These are phyloP conservation scores for Lepidocyrtinus sp. DNA, from an alignment of 2,888 invertebrate genomes.

Conservation along the genomic window DNA sequence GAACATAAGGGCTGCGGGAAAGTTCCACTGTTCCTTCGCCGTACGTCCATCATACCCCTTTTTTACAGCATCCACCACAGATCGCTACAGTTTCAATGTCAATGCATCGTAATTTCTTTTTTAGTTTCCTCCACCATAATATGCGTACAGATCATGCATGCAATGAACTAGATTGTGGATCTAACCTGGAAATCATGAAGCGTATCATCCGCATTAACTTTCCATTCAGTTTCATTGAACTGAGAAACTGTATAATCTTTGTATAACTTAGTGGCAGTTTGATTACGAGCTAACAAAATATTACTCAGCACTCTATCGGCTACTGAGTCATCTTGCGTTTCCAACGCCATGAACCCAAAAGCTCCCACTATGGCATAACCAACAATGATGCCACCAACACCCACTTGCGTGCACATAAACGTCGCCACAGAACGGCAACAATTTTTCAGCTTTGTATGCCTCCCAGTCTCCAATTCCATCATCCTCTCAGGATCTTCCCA, in stretches of 20 bases:
- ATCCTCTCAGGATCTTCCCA: slow-evolving; percentile 63
- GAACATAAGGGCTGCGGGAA: slow-evolving; percentile 91
- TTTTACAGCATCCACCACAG: slow-evolving; percentile 79
- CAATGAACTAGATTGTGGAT: not conserved
- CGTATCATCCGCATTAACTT: slow-evolving; percentile 77
- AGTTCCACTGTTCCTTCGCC: slow-evolving; percentile 83
- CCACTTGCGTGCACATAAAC: slow-evolving; percentile 91
- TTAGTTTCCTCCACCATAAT: not conserved
- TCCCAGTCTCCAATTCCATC: slow-evolving; percentile 70
- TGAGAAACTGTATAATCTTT: slow-evolving; percentile 78
- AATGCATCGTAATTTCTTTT: too few species aligned
- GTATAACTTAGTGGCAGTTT: slow-evolving; percentile 78
- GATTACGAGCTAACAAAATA: slow-evolving; percentile 60
- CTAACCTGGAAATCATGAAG: slow-evolving; percentile 78
- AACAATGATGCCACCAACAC: slow-evolving; percentile 89
- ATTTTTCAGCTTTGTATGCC: slow-evolving; percentile 85
- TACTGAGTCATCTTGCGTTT: slow-evolving; percentile 76
- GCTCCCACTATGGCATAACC: slow-evolving; percentile 91
- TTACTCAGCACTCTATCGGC: slow-evolving; percentile 66
- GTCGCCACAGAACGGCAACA: slow-evolving; percentile 89
- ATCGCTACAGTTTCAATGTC: slow-evolving; percentile 73
- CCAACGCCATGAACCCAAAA: slow-evolving; percentile 85
- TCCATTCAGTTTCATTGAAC: slow-evolving; percentile 80
- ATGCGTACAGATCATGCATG: not conserved
- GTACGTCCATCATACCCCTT: slow-evolving; percentile 81